These are phyloP conservation scores for Unio delphinus DNA, from an alignment of 2,888 invertebrate species.

Conservation along the genomic window DNA sequence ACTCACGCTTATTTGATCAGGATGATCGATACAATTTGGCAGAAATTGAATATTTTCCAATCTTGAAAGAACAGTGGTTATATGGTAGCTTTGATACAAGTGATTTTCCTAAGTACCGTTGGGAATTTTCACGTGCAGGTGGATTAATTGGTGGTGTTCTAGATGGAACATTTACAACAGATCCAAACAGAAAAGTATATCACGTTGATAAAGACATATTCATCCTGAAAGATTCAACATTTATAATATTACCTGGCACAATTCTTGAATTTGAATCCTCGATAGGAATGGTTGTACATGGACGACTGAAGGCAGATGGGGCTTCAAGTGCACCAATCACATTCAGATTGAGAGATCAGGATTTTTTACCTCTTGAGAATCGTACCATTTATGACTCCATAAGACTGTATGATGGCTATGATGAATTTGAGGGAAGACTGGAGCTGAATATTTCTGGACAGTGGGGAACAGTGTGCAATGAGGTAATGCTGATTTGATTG, in stretches of 20 bases:
- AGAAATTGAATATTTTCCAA: conserved; percentile 91
- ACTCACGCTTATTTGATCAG: conserved; percentile 65
- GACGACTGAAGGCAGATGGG: conserved; percentile 80
- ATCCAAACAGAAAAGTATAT: conserved; percentile 74
- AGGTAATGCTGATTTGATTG: conserved; percentile 43
- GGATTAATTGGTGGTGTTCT: conserved; percentile 63
- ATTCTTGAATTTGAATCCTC: conserved; percentile 89
- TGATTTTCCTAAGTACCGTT: conserved; percentile 84
- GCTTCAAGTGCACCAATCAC: conserved; percentile 21
- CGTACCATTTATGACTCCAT: conserved; percentile 75
- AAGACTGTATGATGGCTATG: conserved; percentile 85
- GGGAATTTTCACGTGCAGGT: conserved; percentile 72
- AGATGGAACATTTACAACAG: conserved; percentile 37
- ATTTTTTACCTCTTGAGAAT: conserved; percentile 51
- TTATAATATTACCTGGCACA: conserved; percentile 90
- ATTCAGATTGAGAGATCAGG: conserved; percentile 47
- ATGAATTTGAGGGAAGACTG: conserved; percentile 86
- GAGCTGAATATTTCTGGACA: conserved; percentile 84
- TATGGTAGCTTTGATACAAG: conserved; percentile 86
- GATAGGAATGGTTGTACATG: conserved; percentile 93
- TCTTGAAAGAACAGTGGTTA: conserved; percentile 89
- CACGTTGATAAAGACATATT: conserved; percentile 94
- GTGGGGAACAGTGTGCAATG: conserved; percentile 98
- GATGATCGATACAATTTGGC: conserved; percentile 86
- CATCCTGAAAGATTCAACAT: conserved; percentile 90